Conservation (phyloP, 2,888 invertebrate species). For the Sericinus montela region DNA sequence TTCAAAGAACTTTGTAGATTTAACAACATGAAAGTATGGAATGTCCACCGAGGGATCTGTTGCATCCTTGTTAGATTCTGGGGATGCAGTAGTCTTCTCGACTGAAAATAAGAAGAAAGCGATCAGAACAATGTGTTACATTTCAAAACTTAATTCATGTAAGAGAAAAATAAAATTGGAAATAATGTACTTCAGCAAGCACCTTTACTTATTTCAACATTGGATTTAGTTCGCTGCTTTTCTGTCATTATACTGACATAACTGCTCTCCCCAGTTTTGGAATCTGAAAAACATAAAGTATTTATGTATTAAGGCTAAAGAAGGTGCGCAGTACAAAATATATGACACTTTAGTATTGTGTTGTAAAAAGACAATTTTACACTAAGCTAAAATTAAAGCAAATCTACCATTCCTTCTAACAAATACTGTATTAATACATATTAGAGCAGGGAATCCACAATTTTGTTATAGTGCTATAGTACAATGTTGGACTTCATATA, state of each 20-base stretch:
- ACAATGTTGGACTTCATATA: too few species aligned
- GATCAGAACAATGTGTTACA: background rate
- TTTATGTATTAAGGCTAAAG: too few species aligned
- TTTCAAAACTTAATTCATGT: background rate
- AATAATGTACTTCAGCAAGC: background rate
- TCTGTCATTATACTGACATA: constrained; percentile 43
- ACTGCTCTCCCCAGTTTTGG: constrained; percentile 29
- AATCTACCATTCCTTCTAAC: too few species aligned
- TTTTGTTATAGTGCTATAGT: too few species aligned
- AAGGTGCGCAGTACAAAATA: too few species aligned
- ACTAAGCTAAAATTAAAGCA: too few species aligned
- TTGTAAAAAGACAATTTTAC: too few species aligned
- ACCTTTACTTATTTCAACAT: constrained; percentile 35
- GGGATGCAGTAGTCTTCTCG: constrained; percentile 3
- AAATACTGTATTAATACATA: too few species aligned
- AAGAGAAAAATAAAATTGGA: too few species aligned
- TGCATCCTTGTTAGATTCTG: constrained; percentile 13
- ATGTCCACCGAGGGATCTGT: constrained; percentile 25
- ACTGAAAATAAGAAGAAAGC: background rate
- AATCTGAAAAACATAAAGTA: constrained; percentile 32
- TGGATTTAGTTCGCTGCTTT: constrained; percentile 38
- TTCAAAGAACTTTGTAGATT: constrained; percentile 48
- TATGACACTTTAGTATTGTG: too few species aligned
- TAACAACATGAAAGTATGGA: constrained; percentile 48
- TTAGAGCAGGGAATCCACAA: too few species aligned